Evolutionary conservation across 1,140 invertebrate species (phyloP).

Genomic region (Pseudomyrmex flavicornis): DNA sequence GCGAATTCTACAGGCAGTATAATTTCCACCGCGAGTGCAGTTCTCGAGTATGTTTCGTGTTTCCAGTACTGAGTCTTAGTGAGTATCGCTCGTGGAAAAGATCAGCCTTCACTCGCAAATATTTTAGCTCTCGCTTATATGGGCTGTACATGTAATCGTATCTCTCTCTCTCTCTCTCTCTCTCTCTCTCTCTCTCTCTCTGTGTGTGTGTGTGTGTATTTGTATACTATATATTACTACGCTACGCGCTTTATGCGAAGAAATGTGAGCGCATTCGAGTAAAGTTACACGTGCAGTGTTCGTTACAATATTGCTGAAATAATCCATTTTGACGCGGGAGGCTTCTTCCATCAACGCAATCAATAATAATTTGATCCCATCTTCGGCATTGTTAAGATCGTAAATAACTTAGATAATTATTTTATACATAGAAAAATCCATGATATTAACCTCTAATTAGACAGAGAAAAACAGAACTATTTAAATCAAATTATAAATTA

Average conservation of each 20-base stretch:
- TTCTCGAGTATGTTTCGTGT: slow-evolving; percentile 52
- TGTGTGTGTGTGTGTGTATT: too few species aligned
- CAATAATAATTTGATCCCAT: slow-evolving; percentile 39
- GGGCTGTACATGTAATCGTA: neutral
- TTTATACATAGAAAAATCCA: too few species aligned
- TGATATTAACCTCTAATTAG: too few species aligned
- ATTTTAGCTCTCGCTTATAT: slow-evolving; percentile 33
- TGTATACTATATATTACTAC: slow-evolving; percentile 5
- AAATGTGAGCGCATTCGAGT: neutral
- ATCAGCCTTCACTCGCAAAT: slow-evolving; percentile 50
- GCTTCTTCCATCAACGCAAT: slow-evolving; percentile 56
- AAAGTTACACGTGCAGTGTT: slow-evolving; percentile 4
- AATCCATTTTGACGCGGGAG: slow-evolving; percentile 59
- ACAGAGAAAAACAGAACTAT: too few species aligned
- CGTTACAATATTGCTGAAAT: slow-evolving; percentile 67
- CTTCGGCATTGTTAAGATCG: slow-evolving; percentile 55
- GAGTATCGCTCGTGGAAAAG: slow-evolving; percentile 59
- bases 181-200: too few species aligned
- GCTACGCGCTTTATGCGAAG: neutral
- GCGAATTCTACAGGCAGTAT: slow-evolving; percentile 50
- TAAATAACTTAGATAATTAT: neutral
- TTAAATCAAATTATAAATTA: too few species aligned
- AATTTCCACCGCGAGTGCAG: slow-evolving; percentile 60
- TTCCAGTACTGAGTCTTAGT: slow-evolving; percentile 44
- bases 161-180: too few species aligned